Evolutionary conservation across 2,797 vertebrate species (phyloP).

Genomic region (Esox lucius): DNA sequence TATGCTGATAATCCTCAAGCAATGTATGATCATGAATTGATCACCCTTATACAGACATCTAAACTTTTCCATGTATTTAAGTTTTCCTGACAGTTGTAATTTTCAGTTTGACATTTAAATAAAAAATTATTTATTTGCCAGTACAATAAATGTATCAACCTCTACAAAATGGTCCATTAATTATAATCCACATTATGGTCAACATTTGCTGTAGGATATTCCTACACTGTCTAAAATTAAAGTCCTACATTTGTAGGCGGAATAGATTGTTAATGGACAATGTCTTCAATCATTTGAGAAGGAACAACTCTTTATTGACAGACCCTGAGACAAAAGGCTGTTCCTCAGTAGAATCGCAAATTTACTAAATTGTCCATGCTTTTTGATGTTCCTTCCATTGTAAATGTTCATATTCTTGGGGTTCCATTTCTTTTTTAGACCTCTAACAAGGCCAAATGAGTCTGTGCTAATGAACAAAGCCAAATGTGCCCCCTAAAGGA

Average conservation of each 20-base stretch:
- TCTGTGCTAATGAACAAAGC: constrained; percentile 40
- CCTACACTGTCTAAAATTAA: too few species aligned
- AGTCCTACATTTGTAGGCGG: background rate
- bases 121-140: too few species aligned
- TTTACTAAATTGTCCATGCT: constrained; percentile 49
- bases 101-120: too few species aligned
- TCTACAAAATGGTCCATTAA: too few species aligned
- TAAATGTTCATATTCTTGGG: constrained; percentile 53
- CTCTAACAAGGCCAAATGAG: constrained; percentile 51
- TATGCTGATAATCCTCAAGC: too few species aligned
- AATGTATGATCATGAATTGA: too few species aligned
- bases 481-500: background rate
- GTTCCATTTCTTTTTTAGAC: constrained; percentile 52
- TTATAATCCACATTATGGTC: too few species aligned
- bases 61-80: too few species aligned
- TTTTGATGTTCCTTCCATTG: constrained; percentile 58
- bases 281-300: background rate
- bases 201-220: too few species aligned
- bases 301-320: background rate
- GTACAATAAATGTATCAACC: too few species aligned
- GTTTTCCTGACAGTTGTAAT: too few species aligned
- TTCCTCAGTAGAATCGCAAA: constrained; percentile 11
- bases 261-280: background rate
- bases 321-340: background rate
- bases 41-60: too few species aligned